Percentiles rank a stretch among this genome's conserved stretches.
Conservation (phyloP, 92 coral and sea anemone species). For the Porites cylindrica region DNA sequence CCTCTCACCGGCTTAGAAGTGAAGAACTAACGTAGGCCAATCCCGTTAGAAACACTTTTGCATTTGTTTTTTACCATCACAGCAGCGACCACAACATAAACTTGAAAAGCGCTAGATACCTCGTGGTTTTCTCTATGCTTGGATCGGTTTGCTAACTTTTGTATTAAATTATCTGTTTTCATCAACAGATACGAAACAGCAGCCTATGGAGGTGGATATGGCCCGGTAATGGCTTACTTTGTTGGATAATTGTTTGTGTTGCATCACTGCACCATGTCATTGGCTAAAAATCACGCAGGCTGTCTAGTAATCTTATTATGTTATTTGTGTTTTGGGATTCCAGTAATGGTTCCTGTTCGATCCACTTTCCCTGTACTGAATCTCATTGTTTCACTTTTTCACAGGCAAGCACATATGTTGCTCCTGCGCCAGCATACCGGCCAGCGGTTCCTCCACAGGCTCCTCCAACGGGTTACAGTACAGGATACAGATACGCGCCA, state of each 20-base stretch:
- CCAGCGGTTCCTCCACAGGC: constrained; percentile 83
- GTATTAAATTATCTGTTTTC: not conserved
- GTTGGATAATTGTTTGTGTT: not conserved
- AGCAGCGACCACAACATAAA: too few relatives aligned
- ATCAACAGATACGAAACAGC: constrained; percentile 49
- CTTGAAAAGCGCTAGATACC: too few relatives aligned
- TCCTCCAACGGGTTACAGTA: constrained; percentile 80
- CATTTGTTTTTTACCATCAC: too few relatives aligned
- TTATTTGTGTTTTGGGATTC: not conserved
- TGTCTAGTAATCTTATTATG: not conserved
- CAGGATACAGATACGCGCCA: constrained; percentile 91
- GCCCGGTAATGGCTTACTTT: constrained; percentile 31
- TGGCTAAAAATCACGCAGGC: too few relatives aligned
- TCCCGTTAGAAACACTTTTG: too few relatives aligned
- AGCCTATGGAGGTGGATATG: constrained; percentile 55
- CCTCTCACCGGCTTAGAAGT: too few relatives aligned
- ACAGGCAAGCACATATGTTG: constrained; percentile 76
- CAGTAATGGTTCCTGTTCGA: not conserved
- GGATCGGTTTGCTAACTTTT: not conserved
- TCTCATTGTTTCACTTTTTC: not conserved
- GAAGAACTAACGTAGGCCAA: too few relatives aligned
- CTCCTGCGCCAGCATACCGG: constrained; percentile 79
- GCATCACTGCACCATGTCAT: too few relatives aligned
- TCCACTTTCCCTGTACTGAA: not conserved
- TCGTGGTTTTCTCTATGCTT: too few relatives aligned